Evolutionary conservation across 2,888 invertebrate species (phyloP).

Genomic region (Oscheius sp.): DNA sequence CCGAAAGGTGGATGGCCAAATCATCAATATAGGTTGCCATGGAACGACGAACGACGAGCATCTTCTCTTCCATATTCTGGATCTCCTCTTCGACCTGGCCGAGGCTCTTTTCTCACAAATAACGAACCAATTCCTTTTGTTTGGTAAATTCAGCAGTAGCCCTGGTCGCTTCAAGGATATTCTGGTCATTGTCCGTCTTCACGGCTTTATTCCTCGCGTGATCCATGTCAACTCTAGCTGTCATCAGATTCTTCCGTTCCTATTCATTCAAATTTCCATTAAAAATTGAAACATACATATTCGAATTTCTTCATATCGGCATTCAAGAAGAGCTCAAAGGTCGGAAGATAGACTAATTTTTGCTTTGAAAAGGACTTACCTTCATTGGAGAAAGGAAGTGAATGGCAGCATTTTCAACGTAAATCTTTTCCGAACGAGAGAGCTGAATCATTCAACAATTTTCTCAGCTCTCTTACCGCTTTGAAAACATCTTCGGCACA

Average conservation of each 20-base stretch:
- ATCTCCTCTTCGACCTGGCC: constrained; percentile 7
- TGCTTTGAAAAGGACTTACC: background rate
- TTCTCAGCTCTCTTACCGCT: constrained; percentile 11
- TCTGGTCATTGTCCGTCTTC: constrained; percentile 21
- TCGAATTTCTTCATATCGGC: constrained; percentile 27
- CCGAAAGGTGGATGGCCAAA: background rate
- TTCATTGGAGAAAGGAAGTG: constrained; percentile 25
- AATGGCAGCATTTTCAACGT: constrained; percentile 15
- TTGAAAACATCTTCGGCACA: constrained; percentile 23
- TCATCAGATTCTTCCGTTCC: constrained; percentile 14
- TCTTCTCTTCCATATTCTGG: constrained; percentile 4
- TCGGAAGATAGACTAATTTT: constrained; percentile 1
- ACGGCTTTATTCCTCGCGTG: constrained; percentile 8
- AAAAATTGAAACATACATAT: constrained; percentile 1
- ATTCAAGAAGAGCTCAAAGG: constrained; percentile 24
- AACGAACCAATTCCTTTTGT: constrained; percentile 18
- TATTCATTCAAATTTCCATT: background rate
- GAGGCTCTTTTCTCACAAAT: background rate
- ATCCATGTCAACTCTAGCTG: constrained; percentile 20
- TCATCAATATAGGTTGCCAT: constrained; percentile 14
- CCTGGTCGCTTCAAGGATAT: constrained; percentile 5
- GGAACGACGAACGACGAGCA: constrained; percentile 13
- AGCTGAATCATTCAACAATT: too few species aligned
- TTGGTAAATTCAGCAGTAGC: constrained; percentile 22
- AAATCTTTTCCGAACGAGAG: constrained; percentile 1